These are phyloP conservation scores for Macrocentrus cingulum DNA, from an alignment of 1,140 invertebrate species.

Conservation along the genomic window DNA sequence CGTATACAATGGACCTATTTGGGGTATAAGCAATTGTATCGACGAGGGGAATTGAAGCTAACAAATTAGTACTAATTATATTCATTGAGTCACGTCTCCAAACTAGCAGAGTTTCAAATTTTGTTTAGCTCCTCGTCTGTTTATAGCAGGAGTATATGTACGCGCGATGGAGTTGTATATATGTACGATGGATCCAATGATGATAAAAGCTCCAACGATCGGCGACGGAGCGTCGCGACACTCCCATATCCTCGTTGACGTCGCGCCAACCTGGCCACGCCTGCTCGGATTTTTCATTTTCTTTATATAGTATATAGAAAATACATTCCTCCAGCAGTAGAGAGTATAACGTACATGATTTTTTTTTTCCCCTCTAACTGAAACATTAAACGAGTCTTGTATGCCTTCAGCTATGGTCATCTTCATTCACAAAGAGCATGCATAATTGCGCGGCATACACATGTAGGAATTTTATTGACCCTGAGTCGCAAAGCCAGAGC, in stretches of 20 bases:
- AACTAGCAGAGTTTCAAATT: not conserved
- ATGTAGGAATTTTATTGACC: slow-evolving; percentile 24
- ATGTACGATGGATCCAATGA: not conserved
- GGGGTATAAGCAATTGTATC: not conserved
- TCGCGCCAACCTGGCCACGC: slow-evolving; percentile 20
- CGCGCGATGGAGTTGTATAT: too few relatives aligned
- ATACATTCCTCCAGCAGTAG: too few relatives aligned
- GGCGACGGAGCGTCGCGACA: slow-evolving; percentile 30
- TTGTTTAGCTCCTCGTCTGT: too few relatives aligned
- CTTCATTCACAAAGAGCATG: slow-evolving; percentile 11
- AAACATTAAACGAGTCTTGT: too few relatives aligned
- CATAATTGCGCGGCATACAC: not conserved
- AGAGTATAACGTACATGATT: not conserved
- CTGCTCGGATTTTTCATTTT: not conserved
- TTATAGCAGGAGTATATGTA: too few relatives aligned
- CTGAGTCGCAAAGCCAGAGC: slow-evolving; percentile 7
- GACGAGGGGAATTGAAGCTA: not conserved
- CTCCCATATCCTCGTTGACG: slow-evolving; percentile 25
- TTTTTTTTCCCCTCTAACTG: not conserved
- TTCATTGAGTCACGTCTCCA: not conserved
- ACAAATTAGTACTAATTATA: not conserved
- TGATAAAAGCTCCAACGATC: slow-evolving; percentile 11
- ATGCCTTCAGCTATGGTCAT: not conserved
- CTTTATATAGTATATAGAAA: too few relatives aligned
- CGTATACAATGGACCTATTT: too few relatives aligned